Conservation (phyloP, 2,113 vertebrate genomes). For the Hippocampus barbouri region DNA sequence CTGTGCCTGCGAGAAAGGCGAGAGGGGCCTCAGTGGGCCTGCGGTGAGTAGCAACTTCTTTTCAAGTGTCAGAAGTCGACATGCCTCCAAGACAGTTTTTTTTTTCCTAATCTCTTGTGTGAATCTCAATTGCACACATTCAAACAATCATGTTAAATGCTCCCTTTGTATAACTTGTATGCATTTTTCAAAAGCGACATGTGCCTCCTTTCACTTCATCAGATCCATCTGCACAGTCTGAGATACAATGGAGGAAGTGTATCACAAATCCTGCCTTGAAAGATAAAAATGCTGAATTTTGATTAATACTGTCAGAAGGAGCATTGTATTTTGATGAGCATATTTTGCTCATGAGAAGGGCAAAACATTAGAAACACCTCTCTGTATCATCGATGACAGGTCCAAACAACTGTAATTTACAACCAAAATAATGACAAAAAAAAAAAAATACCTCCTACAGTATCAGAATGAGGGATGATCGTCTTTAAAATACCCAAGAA, state of each 20-base stretch:
- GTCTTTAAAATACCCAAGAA: too few relatives aligned
- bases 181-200: conserved; percentile 17
- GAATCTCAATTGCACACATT: conserved; percentile 29
- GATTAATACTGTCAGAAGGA: not conserved
- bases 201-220: not conserved
- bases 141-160: conserved; percentile 50
- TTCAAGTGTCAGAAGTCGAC: conserved; percentile 21
- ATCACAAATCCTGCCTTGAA: not conserved
- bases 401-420: too few relatives aligned
- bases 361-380: too few relatives aligned
- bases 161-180: conserved; percentile 15
- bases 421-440: too few relatives aligned
- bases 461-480: too few relatives aligned
- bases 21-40: conserved; percentile 78
- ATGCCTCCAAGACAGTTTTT: conserved; percentile 4
- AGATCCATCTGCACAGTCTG: not conserved
- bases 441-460: too few relatives aligned
- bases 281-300: not conserved
- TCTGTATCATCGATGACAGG: too few relatives aligned
- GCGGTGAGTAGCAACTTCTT: conserved; percentile 75
- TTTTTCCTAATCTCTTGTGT: not conserved
- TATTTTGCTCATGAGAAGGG: too few relatives aligned
- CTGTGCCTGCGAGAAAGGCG: conserved; percentile 86
- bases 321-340: not conserved
- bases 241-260: not conserved